Percentiles rank a stretch among this genome's conserved stretches.
phyloP scores from a whole-genome alignment of 2,113 vertebrate genomes.

The Bufo gargarizans region DNA sequence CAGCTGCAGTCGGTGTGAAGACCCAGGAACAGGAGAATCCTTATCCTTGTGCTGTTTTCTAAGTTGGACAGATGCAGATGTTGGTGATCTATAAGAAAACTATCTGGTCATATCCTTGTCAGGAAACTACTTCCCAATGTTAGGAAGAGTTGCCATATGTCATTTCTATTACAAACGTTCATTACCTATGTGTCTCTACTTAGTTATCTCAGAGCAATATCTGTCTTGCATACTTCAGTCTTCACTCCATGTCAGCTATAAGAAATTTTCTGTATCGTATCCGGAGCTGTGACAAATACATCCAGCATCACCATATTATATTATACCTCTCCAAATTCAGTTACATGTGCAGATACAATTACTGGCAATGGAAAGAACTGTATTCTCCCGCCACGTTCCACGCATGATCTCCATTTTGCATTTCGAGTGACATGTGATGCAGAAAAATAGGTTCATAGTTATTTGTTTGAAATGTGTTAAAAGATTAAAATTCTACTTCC shows the following conservation, averaged over 20 bases:
- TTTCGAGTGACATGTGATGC: slow-evolving; percentile 14
- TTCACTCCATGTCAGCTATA: slow-evolving; percentile 19
- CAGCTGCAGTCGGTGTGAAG: background rate
- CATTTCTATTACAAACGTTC: background rate
- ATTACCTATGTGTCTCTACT: background rate
- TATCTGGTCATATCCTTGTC: background rate
- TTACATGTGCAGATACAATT: slow-evolving; percentile 40
- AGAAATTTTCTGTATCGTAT: slow-evolving; percentile 22
- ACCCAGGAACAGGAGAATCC: background rate
- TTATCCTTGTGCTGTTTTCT: background rate
- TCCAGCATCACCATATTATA: slow-evolving; percentile 30
- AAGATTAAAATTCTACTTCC: background rate
- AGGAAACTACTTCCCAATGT: background rate
- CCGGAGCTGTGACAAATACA: slow-evolving; percentile 37
- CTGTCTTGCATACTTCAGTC: slow-evolving; percentile 15
- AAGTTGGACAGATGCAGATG: too few relatives aligned
- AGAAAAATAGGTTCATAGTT: slow-evolving; percentile 1
- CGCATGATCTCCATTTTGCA: slow-evolving; percentile 4
- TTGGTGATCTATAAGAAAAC: background rate
- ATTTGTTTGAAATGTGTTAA: slow-evolving; percentile 5
- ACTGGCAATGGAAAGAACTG: slow-evolving; percentile 9
- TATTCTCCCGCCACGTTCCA: background rate
- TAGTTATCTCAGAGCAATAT: slow-evolving; percentile 3
- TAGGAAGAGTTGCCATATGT: background rate
- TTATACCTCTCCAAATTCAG: slow-evolving; percentile 18